Evolutionary conservation across 2,797 vertebrate species (phyloP), one percentile per base, ranked within the genome.

Genomic region (Sebastes variabilis): DNA sequence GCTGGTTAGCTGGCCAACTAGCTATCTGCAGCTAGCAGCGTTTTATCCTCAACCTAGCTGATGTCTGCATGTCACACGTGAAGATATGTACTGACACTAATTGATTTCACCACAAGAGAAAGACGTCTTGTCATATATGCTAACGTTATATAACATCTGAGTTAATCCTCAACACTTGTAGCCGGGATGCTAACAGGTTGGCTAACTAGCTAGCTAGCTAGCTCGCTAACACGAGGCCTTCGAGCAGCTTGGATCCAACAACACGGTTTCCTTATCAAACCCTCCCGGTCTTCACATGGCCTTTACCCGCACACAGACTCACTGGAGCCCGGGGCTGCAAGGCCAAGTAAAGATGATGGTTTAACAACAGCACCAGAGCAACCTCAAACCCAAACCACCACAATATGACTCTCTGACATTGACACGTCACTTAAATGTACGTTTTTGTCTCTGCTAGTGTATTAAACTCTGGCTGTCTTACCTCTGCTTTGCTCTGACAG

Each of bases 401-500:
- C 22, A 79, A 84, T 61, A 72, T 36, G 34, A 4, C 77, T 71
- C 72, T 16, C 70, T 84, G 75, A 75, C 65, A 79, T 67, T 67
- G 79, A 30, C 68, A 65, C 49, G 83, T 85, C 13, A 67, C 59
- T 67, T 66, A 80, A 81, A 81, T 80, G 64, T 71, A 52, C 49
- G 38, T 20, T 67, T 76, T 72, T 42, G 6, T 62, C 61, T 81
- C 54, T 78, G 78, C 75, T 81, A 83, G 83, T 87, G 83, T 84
- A 80, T 83, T 78, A 80, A 89, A 90, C 87, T 88, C 89, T 89
- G 88, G 90, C 95, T 95, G 95, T 95, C 96, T 96, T 97, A 97
- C 96, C 96, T 96, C 94, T 91, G 92, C 93, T 96, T 96, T 93
- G 89, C 90, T 94, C 88, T 96, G 95, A 96, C 96, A 96, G 96